Percentiles rank a stretch among this genome's conserved stretches.
Conservation (phyloP, 1,140 invertebrate species). For the Drusus annulatus region DNA sequence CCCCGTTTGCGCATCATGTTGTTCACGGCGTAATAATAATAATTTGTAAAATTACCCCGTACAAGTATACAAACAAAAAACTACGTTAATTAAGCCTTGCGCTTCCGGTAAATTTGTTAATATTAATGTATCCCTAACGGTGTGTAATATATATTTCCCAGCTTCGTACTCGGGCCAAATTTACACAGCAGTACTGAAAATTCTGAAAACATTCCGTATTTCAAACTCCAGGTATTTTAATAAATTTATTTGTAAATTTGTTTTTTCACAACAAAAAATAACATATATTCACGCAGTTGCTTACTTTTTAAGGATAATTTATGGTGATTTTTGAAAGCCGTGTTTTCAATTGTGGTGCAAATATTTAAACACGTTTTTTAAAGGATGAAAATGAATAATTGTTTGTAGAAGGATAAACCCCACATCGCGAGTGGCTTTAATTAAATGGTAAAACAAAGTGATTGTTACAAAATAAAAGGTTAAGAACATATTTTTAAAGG, state of each 20-base stretch:
- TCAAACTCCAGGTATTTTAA: not conserved
- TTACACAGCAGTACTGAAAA: constrained; percentile 4
- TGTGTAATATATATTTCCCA: not conserved
- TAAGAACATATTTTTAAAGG: no score
- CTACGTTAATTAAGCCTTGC: constrained; percentile 6
- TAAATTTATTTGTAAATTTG: not conserved
- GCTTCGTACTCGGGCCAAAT: not conserved
- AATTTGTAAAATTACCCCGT: not conserved
- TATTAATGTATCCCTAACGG: constrained; percentile 19
- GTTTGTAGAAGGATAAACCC: no score
- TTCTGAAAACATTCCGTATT: not conserved
- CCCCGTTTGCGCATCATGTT: no score
- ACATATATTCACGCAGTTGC: not conserved
- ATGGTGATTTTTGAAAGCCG: not conserved
- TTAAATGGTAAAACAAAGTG: no score
- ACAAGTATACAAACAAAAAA: not conserved
- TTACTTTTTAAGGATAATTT: not conserved
- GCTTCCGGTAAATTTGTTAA: not conserved
- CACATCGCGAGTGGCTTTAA: no score
- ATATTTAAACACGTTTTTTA: no score
- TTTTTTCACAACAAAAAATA: not conserved
- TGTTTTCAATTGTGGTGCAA: not conserved
- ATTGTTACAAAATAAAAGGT: no score
- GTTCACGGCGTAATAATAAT: no score
- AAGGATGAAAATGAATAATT: no score